These are phyloP conservation scores for Acleris laterana DNA, from an alignment of 2,888 invertebrate species.

Conservation along the genomic window DNA sequence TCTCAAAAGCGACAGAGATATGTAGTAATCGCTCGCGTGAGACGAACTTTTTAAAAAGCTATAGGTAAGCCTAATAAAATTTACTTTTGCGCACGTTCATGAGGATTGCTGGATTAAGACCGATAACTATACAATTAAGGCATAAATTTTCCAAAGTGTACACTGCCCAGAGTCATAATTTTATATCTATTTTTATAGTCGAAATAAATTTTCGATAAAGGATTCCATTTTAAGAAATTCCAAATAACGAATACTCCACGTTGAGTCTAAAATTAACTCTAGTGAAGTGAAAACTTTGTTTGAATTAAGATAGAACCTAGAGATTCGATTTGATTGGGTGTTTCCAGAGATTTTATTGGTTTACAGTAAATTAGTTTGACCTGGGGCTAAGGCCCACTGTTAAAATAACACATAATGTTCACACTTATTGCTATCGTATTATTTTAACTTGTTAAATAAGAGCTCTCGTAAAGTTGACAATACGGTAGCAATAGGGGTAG, in stretches of 20 bases:
- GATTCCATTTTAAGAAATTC: constrained; percentile 56
- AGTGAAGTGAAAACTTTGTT: constrained; percentile 31
- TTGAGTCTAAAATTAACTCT: constrained; percentile 58
- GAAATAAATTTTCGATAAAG: constrained; percentile 47
- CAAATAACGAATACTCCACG: constrained; percentile 57
- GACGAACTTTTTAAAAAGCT: neutral
- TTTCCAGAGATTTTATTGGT: constrained; percentile 16
- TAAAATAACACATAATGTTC: too few relatives aligned
- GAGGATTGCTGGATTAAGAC: constrained; percentile 20
- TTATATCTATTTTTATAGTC: constrained; percentile 62
- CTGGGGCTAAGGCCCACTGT: too few relatives aligned
- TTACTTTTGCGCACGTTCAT: constrained; percentile 31
- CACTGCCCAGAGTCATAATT: constrained; percentile 62
- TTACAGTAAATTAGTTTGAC: constrained; percentile 1
- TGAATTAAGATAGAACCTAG: constrained; percentile 39
- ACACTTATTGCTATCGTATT: too few relatives aligned
- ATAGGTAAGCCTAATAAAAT: constrained; percentile 28
- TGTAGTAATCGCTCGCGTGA: neutral
- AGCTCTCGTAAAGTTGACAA: too few relatives aligned
- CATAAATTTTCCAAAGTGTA: constrained; percentile 50
- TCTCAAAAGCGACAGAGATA: neutral
- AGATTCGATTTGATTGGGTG: constrained; percentile 38
- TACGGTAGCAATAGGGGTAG: too few relatives aligned
- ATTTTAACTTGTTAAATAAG: too few relatives aligned
- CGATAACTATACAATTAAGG: constrained; percentile 30